These are phyloP conservation scores for Dinocampus coccinellae DNA, from an alignment of 2,888 invertebrate species.

Conservation along the genomic window DNA sequence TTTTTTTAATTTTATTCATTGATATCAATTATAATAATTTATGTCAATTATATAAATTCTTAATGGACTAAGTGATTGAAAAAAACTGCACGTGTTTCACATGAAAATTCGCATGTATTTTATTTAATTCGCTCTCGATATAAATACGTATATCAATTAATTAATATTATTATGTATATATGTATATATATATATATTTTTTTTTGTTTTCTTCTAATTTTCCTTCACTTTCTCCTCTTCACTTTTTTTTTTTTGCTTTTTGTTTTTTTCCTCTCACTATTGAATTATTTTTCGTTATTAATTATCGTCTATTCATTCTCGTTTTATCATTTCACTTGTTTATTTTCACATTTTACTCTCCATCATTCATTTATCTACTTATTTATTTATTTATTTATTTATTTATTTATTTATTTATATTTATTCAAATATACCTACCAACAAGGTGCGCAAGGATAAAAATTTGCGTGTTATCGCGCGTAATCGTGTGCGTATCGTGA, in stretches of 20 bases:
- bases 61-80: slow-evolving; percentile 38
- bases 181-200: too few relatives aligned
- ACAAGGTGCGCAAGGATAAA: slow-evolving; percentile 36
- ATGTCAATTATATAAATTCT: slow-evolving; percentile 33
- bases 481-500: slow-evolving; percentile 8
- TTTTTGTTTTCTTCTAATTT: slow-evolving; percentile 29
- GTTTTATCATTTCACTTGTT: slow-evolving; percentile 11
- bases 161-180: too few relatives aligned
- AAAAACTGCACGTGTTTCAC: slow-evolving; percentile 12
- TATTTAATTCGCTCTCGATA: slow-evolving; percentile 7
- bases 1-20: slow-evolving; percentile 8
- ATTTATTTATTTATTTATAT: slow-evolving; percentile 30
- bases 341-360: slow-evolving; percentile 12
- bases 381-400: slow-evolving; percentile 36
- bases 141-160: slow-evolving; percentile 23
- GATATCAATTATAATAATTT: slow-evolving; percentile 24
- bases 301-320: slow-evolving; percentile 11
- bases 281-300: too few relatives aligned
- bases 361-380: slow-evolving; percentile 19
- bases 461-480: slow-evolving; percentile 27
- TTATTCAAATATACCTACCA: slow-evolving; percentile 41
- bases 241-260: too few relatives aligned
- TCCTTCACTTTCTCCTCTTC: slow-evolving; percentile 13
- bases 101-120: background rate
- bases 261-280: too few relatives aligned